Conservation (phyloP, 2,888 invertebrate species). For the Brachyopa scutellaris region DNA sequence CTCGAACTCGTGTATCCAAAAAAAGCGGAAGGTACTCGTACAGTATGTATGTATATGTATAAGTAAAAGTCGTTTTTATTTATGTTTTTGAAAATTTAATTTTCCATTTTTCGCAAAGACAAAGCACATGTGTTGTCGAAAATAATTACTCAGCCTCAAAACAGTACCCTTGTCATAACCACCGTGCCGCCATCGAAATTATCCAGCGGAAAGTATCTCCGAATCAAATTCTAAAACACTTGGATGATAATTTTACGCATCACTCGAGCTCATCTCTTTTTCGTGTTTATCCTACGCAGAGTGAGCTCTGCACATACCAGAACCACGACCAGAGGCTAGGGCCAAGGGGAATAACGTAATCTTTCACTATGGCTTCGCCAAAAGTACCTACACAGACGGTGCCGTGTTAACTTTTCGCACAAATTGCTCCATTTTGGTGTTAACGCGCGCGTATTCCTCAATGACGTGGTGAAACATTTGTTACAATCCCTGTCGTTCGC, state of each 20-base stretch:
- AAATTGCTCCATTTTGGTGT: constrained; percentile 25
- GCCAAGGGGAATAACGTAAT: not conserved
- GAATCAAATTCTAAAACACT: constrained; percentile 35
- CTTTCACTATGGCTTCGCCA: not conserved
- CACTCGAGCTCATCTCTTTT: not conserved
- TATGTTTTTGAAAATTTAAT: constrained; percentile 13
- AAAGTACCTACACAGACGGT: too few relatives aligned
- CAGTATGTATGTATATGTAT: too few relatives aligned
- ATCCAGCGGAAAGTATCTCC: constrained; percentile 12
- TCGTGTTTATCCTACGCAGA: too few relatives aligned
- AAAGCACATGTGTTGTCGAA: constrained; percentile 13
- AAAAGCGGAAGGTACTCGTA: too few relatives aligned
- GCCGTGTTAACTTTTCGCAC: constrained; percentile 1
- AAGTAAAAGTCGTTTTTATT: not conserved
- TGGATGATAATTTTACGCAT: constrained; percentile 42
- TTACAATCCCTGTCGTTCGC: too few relatives aligned
- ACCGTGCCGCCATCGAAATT: not conserved
- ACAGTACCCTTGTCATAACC: constrained; percentile 8
- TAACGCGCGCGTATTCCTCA: constrained; percentile 24
- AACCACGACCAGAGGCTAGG: not conserved
- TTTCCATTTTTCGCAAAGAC: constrained; percentile 7
- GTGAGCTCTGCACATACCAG: not conserved
- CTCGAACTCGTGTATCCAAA: too few relatives aligned
- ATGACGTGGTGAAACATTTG: constrained; percentile 13
- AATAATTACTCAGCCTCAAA: constrained; percentile 32